Percentiles rank a stretch among this genome's conserved stretches.
These are phyloP conservation scores for Xenopus borealis DNA, from an alignment of 2,113 vertebrate genomes.

Conservation along the genomic window DNA sequence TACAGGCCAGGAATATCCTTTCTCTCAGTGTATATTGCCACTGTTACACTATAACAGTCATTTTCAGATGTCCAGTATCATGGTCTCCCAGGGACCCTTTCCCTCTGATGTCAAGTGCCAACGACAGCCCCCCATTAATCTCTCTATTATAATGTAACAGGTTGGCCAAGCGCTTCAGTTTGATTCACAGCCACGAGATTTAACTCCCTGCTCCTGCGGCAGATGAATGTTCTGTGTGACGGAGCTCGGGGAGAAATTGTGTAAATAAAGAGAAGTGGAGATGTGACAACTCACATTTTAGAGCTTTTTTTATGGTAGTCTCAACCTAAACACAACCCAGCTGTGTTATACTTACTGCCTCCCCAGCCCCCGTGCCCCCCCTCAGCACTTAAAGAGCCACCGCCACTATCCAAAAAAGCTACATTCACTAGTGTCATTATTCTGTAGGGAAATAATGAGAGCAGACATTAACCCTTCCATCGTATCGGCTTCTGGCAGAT, in stretches of 20 bases:
- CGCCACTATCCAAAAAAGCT: too few species aligned
- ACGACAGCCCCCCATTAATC: background rate
- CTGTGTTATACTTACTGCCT: conserved; percentile 78
- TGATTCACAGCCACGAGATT: too few species aligned
- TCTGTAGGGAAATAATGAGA: too few species aligned
- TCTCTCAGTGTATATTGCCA: too few species aligned
- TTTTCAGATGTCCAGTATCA: too few species aligned
- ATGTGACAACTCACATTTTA: conserved; percentile 79
- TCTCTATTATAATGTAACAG: background rate
- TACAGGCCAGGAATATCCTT: too few species aligned
- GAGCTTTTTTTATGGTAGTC: conserved; percentile 77
- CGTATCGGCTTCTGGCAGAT: too few species aligned
- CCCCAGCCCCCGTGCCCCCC: conserved; percentile 58
- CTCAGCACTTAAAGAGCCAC: conserved; percentile 63
- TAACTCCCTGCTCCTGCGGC: conserved; percentile 56
- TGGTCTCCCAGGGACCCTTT: too few species aligned
- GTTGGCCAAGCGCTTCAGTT: too few species aligned
- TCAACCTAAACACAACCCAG: conserved; percentile 79
- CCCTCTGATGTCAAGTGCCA: background rate
- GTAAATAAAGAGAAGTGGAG: conserved; percentile 82
- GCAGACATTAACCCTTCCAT: too few species aligned
- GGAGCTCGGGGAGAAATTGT: conserved; percentile 74
- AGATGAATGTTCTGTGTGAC: conserved; percentile 76
- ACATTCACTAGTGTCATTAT: too few species aligned
- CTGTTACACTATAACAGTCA: too few species aligned